phyloP scores from a whole-genome alignment of 2,797 vertebrate genomes.

The Rachycentron canadum region DNA sequence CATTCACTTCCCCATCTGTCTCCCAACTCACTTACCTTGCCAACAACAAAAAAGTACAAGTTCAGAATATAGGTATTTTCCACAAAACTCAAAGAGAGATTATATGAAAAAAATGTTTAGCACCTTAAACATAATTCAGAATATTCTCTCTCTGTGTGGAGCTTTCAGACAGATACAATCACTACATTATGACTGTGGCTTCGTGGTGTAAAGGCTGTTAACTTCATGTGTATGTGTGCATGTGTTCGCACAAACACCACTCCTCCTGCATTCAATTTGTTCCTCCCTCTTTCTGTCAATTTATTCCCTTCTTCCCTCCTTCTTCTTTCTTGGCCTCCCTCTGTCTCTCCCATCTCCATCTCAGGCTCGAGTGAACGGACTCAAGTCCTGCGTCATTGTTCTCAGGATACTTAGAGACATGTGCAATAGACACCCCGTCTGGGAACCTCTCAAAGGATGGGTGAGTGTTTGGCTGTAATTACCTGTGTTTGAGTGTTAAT shows the following conservation, averaged over 20 bases:
- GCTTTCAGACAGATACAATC: slow-evolving; percentile 36
- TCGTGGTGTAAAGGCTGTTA: slow-evolving; percentile 44
- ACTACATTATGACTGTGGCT: slow-evolving; percentile 40
- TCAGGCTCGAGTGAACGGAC: slow-evolving; percentile 98
- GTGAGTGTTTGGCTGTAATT: slow-evolving; percentile 85
- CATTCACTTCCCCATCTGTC: slow-evolving; percentile 69
- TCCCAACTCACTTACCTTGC: slow-evolving; percentile 60
- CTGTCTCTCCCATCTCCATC: slow-evolving; percentile 27
- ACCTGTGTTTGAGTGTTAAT: slow-evolving; percentile 24
- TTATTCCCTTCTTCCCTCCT: slow-evolving; percentile 36
- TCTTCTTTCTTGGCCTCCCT: slow-evolving; percentile 25
- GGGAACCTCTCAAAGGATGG: slow-evolving; percentile 98
- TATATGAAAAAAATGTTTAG: background rate
- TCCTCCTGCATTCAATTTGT: slow-evolving; percentile 52
- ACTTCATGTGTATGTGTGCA: slow-evolving; percentile 23
- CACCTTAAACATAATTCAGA: background rate
- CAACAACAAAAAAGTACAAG: slow-evolving; percentile 39
- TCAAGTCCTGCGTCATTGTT: slow-evolving; percentile 99
- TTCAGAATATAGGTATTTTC: slow-evolving; percentile 28
- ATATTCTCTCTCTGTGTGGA: slow-evolving; percentile 30
- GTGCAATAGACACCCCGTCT: slow-evolving; percentile 96
- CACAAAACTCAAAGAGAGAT: background rate
- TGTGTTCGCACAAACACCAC: slow-evolving; percentile 48
- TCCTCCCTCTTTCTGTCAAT: slow-evolving; percentile 47
- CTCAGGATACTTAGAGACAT: slow-evolving; percentile 98